Evolutionary conservation across 1,140 invertebrate species (phyloP), one percentile per base, ranked within the genome.

Genomic region (Drosophila rufa): DNA sequence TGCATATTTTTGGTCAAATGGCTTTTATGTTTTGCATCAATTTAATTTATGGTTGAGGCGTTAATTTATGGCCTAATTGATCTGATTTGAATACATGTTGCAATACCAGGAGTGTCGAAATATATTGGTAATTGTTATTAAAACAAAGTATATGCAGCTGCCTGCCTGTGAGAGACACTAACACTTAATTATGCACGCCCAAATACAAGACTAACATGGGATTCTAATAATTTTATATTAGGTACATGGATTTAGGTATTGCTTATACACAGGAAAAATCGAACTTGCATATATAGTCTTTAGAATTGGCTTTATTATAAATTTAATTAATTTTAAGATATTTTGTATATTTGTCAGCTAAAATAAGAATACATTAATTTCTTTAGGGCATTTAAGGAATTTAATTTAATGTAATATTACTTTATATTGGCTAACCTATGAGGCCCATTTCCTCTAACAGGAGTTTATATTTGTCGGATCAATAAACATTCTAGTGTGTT

Each of bases 21-120:
- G 78, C 74, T 84, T 81, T 89, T 79, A 82, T 71, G 50, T 85
- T 85, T 89, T 71, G 67, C 80, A 64, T 84, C 77, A 83, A 78
- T 89, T 87, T 89, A 90, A 89, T 89, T 85, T 79, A 82, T 64
- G 85, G 81, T 51, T 81, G 38, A 81, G 85, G 85, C 85, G 85
- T 89, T 89, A 89, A 89, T 89, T 89, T 90, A 90, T 82, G 81
- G 79, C 70, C 85, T 89, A 89, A 89, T 89, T 89, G 85, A 79
- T 90, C 78, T 59, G 60, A 82, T 90, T 85, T 90, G 85, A 81
- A 79, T 84, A 75, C 47, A 56, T 83, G 83, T 71, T 80, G 78
- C 64, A 87, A 87, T 68, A 12, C 19, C 22, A 51, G 43, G 43
- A 66, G 75, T 87, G 83, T 83, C 61, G 76, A 77, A 89, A 82